Conservation (phyloP, 37 sponge, comb jelly and placozoan genomes). For the Sycon ciliatum region DNA sequence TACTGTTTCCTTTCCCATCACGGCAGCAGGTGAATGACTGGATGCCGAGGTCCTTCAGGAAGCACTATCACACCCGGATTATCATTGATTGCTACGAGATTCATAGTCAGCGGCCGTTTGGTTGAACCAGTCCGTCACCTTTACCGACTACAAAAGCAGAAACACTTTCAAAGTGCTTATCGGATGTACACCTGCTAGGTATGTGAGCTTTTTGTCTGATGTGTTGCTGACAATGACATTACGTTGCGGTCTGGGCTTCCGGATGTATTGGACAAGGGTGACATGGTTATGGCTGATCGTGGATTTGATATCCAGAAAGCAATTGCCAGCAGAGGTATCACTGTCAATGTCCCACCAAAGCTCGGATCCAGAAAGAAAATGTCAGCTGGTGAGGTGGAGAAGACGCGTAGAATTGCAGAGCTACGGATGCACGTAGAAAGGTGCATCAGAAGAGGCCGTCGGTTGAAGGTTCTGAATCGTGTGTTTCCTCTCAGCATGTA, state of each 20-base stretch:
- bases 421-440: conserved; percentile 30
- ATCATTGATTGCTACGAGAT: too few relatives aligned
- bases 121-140: conserved; percentile 23
- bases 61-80: too few relatives aligned
- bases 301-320: conserved; percentile 29
- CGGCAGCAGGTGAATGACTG: too few relatives aligned
- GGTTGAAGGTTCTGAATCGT: conserved; percentile 2
- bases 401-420: conserved; percentile 17
- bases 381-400: conserved; percentile 16
- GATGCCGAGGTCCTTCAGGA: too few relatives aligned
- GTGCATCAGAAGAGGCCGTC: conserved; percentile 16
- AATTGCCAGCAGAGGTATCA: conserved; percentile 19
- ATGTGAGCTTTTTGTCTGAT: conserved; percentile 21
- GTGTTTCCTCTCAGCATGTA: conserved; percentile 19
- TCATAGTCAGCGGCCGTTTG: not conserved
- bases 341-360: conserved; percentile 18
- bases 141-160: conserved; percentile 17
- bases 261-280: conserved; percentile 23
- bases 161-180: conserved; percentile 27
- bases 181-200: conserved; percentile 27
- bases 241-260: conserved; percentile 26
- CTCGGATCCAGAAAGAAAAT: conserved; percentile 19
- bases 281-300: conserved; percentile 33
- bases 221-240: conserved; percentile 19
- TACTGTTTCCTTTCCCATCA: too few relatives aligned